phyloP scores from a whole-genome alignment of 2,797 vertebrate species.

The Coilia nasus region DNA sequence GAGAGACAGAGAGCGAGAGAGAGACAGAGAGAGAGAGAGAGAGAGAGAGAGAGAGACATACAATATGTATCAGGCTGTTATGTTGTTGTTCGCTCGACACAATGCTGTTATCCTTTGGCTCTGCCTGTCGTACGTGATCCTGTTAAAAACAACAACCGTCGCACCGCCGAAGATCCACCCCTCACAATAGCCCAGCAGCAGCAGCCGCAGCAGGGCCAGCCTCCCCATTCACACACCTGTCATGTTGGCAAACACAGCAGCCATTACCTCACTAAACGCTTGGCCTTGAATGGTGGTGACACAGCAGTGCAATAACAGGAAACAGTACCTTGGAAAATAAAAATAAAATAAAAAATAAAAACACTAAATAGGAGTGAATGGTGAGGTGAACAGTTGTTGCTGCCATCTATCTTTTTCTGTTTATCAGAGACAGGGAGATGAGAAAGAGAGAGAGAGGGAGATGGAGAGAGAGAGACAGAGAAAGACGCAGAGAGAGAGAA shows the following conservation, averaged over 20 bases:
- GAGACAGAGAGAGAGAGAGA: conserved; percentile 51
- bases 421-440: neutral
- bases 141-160: conserved; percentile 45
- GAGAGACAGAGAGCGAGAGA: neutral
- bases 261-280: neutral
- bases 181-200: neutral
- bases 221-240: neutral
- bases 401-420: too few relatives aligned
- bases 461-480: neutral
- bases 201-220: neutral
- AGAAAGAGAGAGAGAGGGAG: conserved; percentile 29
- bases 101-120: conserved; percentile 55
- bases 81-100: conserved; percentile 61
- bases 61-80: conserved; percentile 65
- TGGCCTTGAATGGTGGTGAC: too few relatives aligned
- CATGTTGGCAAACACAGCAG: neutral
- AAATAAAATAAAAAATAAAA: neutral
- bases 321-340: neutral
- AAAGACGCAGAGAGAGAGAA: conserved; percentile 25
- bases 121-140: conserved; percentile 59
- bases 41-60: conserved; percentile 58
- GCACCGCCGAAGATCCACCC: neutral
- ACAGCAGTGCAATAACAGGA: too few relatives aligned
- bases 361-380: too few relatives aligned
- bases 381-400: too few relatives aligned